Conservation (phyloP, 2,888 invertebrate species). For the Eucriotettix oculatus region DNA sequence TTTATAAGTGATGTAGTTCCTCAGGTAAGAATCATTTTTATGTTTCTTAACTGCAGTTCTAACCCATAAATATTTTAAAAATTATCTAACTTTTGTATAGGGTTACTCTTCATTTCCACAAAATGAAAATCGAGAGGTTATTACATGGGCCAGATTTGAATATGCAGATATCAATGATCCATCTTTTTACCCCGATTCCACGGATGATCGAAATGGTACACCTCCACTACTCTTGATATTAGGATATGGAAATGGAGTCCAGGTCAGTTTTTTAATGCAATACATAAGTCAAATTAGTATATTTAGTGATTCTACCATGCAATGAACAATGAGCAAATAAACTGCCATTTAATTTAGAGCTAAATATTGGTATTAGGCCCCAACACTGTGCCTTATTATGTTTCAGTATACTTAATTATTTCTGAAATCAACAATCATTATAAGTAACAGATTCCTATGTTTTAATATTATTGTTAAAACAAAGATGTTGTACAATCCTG, state of each 20-base stretch:
- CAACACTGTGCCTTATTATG: no score
- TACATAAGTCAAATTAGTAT: neutral
- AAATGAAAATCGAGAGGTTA: constrained; percentile 38
- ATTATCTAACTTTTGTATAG: constrained; percentile 18
- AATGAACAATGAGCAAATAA: neutral
- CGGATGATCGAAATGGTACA: constrained; percentile 39
- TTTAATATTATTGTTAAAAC: no score
- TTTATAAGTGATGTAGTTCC: constrained; percentile 85
- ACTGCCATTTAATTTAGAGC: no score
- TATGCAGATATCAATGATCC: constrained; percentile 69
- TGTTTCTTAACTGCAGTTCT: neutral
- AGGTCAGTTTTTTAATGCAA: constrained; percentile 27
- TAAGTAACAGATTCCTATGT: no score
- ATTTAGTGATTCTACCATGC: neutral
- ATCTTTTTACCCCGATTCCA: constrained; percentile 48
- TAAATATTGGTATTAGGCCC: no score
- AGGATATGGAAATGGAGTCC: constrained; percentile 74
- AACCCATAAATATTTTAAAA: neutral
- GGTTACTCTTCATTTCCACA: constrained; percentile 34
- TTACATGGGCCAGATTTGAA: constrained; percentile 76
- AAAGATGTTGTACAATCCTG: no score
- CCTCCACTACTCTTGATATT: constrained; percentile 72
- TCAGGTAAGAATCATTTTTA: constrained; percentile 25
- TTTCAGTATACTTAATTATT: no score
- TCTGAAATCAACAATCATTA: no score